Base-by-base conservation (phyloP, 2,797 vertebrate genomes). In the Adelosebastes latens region DNA sequence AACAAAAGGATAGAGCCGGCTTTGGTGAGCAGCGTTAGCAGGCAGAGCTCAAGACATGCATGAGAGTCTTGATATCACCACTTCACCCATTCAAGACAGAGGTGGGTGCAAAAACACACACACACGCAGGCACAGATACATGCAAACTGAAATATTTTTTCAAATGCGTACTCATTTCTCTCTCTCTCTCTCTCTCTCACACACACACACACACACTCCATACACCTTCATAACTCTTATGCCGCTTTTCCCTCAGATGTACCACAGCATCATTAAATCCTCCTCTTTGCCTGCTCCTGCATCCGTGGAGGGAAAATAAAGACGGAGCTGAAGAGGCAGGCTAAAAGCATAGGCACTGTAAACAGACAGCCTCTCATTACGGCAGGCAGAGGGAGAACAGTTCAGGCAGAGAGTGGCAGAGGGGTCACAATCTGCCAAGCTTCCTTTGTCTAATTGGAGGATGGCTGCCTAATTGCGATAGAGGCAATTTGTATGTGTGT, bases 401-500 rank as follows among this genome's bases (percentile, higher is more conserved):
- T 88, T 91, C 89, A 92, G 89, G 83, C 88, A 88, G 63, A 83
- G 82, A 89, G 88, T 79, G 90, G 85, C 79, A 84, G 82, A 77
- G 81, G 77, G 94, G 92, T 95, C 92, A 91, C 88, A 91, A 92
- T 90, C 92, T 94, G 91, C 81, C 93, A 20, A 88, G 83, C 91
- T 90, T 90, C 81, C 75, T 63, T 77, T 82, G 79, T 92, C 88
- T 94, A 93, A 94, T 93, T 95, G 92, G 93, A 93, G 78, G 92
- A 91, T 65, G 84, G 87, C 84, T 79, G 75, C 75, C 85, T 95
- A 95, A 95, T 93, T 94, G 92, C 82, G 53, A 82, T 73, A 34
- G 76, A 83, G 77, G 82, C 75, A 60, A 72, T 79, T 72, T 82
- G 66, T 69, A 36, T 58, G 77, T 24, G 42, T 65, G 49, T 29